Evolutionary conservation across 2,888 invertebrate genomes (phyloP).

Genomic region (Spodoptera littoralis): DNA sequence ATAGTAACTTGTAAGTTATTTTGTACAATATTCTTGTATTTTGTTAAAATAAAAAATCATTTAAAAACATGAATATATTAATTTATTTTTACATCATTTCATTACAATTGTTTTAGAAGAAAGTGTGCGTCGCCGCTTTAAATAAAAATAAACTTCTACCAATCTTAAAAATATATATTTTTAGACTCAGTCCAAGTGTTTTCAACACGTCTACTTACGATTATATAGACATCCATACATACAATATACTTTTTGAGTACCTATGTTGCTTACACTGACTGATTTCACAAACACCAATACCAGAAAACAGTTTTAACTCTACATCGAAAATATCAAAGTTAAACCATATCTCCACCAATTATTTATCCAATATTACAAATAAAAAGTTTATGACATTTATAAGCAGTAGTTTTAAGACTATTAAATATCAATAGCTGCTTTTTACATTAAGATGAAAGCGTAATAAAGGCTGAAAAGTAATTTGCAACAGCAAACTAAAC

Average conservation of each 20-base stretch:
- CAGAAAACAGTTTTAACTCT: background rate
- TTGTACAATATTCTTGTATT: constrained; percentile 67
- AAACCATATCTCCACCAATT: too few species aligned
- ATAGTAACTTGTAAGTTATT: constrained; percentile 67
- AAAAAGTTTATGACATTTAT: too few species aligned
- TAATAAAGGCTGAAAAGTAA: too few species aligned
- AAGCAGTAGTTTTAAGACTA: too few species aligned
- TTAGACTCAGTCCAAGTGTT: constrained; percentile 45
- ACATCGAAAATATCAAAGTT: too few species aligned
- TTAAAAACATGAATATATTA: constrained; percentile 50
- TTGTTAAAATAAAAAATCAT: constrained; percentile 62
- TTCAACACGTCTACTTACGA: constrained; percentile 25
- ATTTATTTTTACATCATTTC: constrained; percentile 44
- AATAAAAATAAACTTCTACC: constrained; percentile 16
- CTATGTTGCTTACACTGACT: constrained; percentile 14
- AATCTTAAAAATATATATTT: constrained; percentile 9
- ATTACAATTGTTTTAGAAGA: constrained; percentile 1
- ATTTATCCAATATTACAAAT: too few species aligned
- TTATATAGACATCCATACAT: constrained; percentile 31
- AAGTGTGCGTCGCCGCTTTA: constrained; percentile 14
- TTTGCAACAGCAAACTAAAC: too few species aligned
- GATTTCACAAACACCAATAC: constrained; percentile 13
- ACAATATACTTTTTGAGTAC: constrained; percentile 17
- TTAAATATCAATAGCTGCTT: too few species aligned
- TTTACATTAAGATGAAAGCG: too few species aligned